Percentiles rank a stretch among this genome's conserved stretches.
Evolutionary conservation across 2,888 invertebrate genomes (phyloP).

Genomic region (Pristionchus fissidentatus): DNA sequence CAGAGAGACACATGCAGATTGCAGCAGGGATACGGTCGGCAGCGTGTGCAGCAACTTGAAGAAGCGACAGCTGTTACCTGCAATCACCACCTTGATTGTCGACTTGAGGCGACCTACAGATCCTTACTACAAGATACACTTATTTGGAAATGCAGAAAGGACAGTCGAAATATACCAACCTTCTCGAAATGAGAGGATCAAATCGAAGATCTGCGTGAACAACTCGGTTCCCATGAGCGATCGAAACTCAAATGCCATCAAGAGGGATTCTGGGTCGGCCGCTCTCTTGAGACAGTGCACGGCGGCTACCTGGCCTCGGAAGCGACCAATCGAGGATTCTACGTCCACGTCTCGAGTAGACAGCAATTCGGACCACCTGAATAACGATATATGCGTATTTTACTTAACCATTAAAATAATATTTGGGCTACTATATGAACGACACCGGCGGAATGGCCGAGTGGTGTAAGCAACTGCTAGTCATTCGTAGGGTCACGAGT

Average conservation of each 20-base stretch:
- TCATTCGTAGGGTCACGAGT: too few relatives aligned
- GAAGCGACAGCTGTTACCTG: conserved; percentile 40
- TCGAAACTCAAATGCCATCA: conserved; percentile 17
- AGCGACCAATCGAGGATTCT: not conserved
- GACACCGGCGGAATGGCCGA: too few relatives aligned
- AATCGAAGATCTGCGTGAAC: not conserved
- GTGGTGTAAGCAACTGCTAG: too few relatives aligned
- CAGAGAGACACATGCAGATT: not conserved
- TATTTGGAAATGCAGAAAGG: not conserved
- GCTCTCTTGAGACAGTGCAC: conserved; percentile 13
- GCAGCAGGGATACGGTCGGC: conserved; percentile 4
- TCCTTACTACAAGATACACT: too few relatives aligned
- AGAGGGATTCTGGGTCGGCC: not conserved
- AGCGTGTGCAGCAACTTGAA: conserved; percentile 20
- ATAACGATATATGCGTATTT: not conserved
- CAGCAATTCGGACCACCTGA: conserved; percentile 27
- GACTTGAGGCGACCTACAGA: too few relatives aligned
- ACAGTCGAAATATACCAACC: not conserved
- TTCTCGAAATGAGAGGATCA: conserved; percentile 5
- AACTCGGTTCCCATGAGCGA: not conserved
- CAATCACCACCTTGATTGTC: too few relatives aligned
- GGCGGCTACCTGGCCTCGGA: conserved; percentile 29
- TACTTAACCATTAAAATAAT: not conserved
- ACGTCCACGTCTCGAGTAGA: not conserved
- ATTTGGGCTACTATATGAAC: not conserved